phyloP scores from a whole-genome alignment of 2,797 vertebrate genomes.

The Siniperca scherzeri region DNA sequence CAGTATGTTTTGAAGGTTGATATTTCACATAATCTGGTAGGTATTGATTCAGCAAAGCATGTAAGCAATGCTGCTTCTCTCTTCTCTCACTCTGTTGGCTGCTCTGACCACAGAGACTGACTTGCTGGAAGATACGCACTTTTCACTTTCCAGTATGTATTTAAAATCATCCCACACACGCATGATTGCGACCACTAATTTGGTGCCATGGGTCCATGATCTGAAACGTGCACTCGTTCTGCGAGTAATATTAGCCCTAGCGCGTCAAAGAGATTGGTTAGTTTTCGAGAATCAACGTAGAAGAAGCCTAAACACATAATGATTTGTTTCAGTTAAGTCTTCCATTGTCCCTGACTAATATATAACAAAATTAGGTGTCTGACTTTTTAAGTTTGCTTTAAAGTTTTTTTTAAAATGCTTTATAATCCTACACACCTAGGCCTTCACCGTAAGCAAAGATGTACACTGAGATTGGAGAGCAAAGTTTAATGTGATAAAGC shows the following conservation, averaged over 20 bases:
- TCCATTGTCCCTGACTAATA: neutral
- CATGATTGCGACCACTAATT: slow-evolving; percentile 38
- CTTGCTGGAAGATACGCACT: slow-evolving; percentile 68
- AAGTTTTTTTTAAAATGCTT: neutral
- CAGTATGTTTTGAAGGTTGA: slow-evolving; percentile 37
- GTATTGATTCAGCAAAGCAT: slow-evolving; percentile 73
- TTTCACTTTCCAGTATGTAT: slow-evolving; percentile 67
- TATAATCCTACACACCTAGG: neutral
- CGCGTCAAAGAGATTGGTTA: neutral
- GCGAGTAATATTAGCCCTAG: neutral
- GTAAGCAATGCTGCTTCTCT: slow-evolving; percentile 40
- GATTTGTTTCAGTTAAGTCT: neutral
- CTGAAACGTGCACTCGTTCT: slow-evolving; percentile 1
- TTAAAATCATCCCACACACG: slow-evolving; percentile 13
- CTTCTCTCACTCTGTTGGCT: slow-evolving; percentile 36
- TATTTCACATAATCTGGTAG: slow-evolving; percentile 71
- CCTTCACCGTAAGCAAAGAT: slow-evolving; percentile 17
- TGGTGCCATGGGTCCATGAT: slow-evolving; percentile 22
- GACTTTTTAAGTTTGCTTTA: slow-evolving; percentile 9
- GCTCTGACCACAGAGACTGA: slow-evolving; percentile 54
- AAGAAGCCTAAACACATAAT: neutral
- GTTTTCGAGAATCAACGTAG: slow-evolving; percentile 8
- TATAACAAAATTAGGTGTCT: neutral
- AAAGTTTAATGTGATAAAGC: slow-evolving; percentile 53
- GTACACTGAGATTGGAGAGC: slow-evolving; percentile 17